Conservation (phyloP, 2,888 invertebrate genomes). For the Dinocampus coccinellae region DNA sequence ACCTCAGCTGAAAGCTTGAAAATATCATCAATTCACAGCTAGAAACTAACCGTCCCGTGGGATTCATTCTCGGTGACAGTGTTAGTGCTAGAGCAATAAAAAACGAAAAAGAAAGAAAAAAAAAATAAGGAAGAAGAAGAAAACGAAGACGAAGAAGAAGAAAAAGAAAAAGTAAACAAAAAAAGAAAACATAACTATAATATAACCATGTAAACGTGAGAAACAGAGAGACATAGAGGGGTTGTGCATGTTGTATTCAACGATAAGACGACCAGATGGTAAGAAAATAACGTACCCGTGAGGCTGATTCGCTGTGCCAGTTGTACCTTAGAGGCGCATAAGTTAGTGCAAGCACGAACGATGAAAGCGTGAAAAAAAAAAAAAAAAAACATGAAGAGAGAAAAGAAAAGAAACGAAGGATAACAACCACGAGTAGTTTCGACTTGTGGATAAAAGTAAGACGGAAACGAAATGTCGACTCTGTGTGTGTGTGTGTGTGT, state of each 20-base stretch:
- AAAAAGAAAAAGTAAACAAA: not conserved
- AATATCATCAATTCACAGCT: constrained; percentile 17
- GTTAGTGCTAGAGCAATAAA: not conserved
- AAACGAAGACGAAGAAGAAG: not conserved
- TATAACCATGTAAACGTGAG: not conserved
- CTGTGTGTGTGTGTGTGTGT: not conserved
- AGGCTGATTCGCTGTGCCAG: constrained; percentile 25
- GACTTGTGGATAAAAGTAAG: constrained; percentile 15
- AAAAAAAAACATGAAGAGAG: not conserved
- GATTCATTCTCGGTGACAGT: constrained; percentile 15
- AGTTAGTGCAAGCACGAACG: constrained; percentile 13
- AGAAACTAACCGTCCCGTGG: constrained; percentile 8
- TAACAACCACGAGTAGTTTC: constrained; percentile 14
- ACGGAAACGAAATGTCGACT: not conserved
- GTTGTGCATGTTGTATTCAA: constrained; percentile 1
- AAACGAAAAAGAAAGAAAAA: not conserved
- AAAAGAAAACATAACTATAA: not conserved
- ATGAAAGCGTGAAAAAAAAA: constrained; percentile 11
- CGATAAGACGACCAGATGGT: constrained; percentile 31
- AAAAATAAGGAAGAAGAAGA: not conserved
- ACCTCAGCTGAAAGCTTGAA: not conserved
- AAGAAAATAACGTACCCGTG: constrained; percentile 32
- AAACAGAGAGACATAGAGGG: not conserved
- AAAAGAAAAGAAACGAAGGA: constrained; percentile 3
- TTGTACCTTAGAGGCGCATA: constrained; percentile 29